Percentiles rank a stretch among this genome's conserved stretches.
phyloP scores from a whole-genome alignment of 2,888 invertebrate species.

The Hypomecis atomaria region DNA sequence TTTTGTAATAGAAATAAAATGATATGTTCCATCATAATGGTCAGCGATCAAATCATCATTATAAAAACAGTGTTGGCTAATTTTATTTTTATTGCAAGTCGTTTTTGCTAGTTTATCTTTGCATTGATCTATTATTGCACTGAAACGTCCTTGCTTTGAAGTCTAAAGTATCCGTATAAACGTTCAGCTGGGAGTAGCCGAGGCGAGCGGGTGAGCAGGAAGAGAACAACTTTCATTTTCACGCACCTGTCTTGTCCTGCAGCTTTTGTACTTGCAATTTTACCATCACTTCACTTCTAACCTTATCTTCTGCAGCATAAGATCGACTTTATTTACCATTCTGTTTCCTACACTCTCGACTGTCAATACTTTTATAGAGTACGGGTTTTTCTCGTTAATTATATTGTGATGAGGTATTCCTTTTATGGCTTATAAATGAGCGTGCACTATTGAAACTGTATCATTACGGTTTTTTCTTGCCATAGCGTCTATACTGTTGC shows the following conservation, averaged over 20 bases:
- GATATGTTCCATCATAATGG: conserved; percentile 11
- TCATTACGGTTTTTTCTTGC: conserved; percentile 28
- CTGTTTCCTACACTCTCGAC: conserved; percentile 8
- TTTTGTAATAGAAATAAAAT: conserved; percentile 20
- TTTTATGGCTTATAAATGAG: conserved; percentile 31
- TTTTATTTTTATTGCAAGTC: conserved; percentile 27
- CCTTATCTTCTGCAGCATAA: conserved; percentile 41
- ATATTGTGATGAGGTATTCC: conserved; percentile 39
- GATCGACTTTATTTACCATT: conserved; percentile 21
- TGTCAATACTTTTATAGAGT: conserved; percentile 44
- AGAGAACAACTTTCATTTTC: conserved; percentile 84
- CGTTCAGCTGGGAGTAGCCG: conserved; percentile 58
- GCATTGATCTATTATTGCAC: conserved; percentile 44
- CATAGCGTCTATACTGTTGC: conserved; percentile 6
- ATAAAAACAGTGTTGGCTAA: conserved; percentile 30
- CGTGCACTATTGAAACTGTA: conserved; percentile 34
- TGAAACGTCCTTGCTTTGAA: conserved; percentile 53
- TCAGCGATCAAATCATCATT: conserved; percentile 27
- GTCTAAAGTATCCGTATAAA: conserved; percentile 55
- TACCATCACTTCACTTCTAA: conserved; percentile 49
- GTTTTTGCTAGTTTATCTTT: conserved; percentile 38
- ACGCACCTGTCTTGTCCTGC: conserved; percentile 80
- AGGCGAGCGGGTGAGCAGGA: conserved; percentile 80
- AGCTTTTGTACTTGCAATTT: conserved; percentile 61
- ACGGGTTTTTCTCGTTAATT: conserved; percentile 43